Percentiles rank a stretch among this genome's conserved stretches.
These are phyloP conservation scores for Notechis scutatus DNA, from an alignment of 2,113 vertebrate species.

Conservation along the genomic window DNA sequence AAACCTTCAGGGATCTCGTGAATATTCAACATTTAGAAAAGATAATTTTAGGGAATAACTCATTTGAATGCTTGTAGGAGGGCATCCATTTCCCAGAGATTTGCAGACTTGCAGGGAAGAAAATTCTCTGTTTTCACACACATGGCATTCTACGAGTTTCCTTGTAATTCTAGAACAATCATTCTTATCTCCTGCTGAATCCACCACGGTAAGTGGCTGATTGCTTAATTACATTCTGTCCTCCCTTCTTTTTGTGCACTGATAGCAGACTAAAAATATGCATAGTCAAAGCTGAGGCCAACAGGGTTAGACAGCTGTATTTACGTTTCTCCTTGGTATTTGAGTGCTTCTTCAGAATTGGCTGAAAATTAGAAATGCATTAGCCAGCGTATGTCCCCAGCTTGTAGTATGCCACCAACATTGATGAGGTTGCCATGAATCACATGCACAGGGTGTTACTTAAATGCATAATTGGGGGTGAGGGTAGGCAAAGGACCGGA, in stretches of 20 bases:
- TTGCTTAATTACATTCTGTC: slow-evolving; percentile 18
- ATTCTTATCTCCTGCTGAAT: background rate
- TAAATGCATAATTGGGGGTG: background rate
- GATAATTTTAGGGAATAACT: background rate
- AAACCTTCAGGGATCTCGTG: background rate
- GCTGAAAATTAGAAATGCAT: background rate
- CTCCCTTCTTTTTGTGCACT: background rate
- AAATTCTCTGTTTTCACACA: background rate
- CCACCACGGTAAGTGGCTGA: slow-evolving; percentile 1
- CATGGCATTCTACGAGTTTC: background rate
- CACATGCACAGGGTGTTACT: no score
- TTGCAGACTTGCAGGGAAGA: background rate
- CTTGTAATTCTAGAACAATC: background rate
- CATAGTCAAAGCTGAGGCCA: background rate
- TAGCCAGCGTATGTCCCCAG: background rate
- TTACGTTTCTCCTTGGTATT: background rate
- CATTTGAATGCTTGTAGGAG: background rate
- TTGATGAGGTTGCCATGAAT: background rate
- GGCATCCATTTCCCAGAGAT: no score
- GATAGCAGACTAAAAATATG: background rate
- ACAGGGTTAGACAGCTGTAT: slow-evolving; percentile 10
- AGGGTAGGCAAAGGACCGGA: background rate
- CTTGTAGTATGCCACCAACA: background rate
- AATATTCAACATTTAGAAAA: background rate
- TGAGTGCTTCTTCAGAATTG: slow-evolving; percentile 8